A percentile compares a stretch with the other conserved stretches of the same genome.
These are phyloP conservation scores for Danaus chrysippus DNA, from an alignment of 2,888 invertebrate genomes.

Conservation along the genomic window DNA sequence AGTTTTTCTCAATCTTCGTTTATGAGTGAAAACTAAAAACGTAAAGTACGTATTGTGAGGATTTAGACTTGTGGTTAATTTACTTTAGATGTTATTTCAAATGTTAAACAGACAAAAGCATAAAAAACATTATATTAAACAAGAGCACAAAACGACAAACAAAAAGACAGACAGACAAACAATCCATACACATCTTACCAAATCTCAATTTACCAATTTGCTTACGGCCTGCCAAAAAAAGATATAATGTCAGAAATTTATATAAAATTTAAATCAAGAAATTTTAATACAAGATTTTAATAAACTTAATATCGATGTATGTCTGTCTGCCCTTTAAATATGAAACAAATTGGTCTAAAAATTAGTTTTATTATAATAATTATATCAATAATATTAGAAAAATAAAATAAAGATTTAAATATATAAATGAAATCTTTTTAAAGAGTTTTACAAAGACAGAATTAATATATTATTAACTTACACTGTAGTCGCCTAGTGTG, in stretches of 20 bases:
- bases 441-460: background rate
- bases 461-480: slow-evolving; percentile 67
- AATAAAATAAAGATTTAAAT: background rate
- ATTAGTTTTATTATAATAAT: no score
- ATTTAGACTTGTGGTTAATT: no score
- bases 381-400: no score
- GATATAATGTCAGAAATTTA: background rate
- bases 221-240: slow-evolving; percentile 14
- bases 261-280: background rate
- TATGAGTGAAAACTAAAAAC: no score
- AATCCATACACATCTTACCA: slow-evolving; percentile 12
- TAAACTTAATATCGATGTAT: background rate
- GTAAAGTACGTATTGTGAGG: no score
- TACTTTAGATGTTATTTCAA: no score
- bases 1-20: no score
- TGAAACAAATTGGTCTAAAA: background rate
- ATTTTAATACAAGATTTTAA: no score
- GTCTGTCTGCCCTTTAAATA: background rate
- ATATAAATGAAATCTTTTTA: background rate
- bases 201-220: slow-evolving; percentile 33
- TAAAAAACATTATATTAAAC: background rate
- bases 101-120: no score
- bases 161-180: slow-evolving; percentile 1
- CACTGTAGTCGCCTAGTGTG: slow-evolving; percentile 98
- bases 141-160: background rate